A percentile compares a stretch with the other conserved stretches of the same genome.
These are phyloP conservation scores for Papilio machaon DNA, from an alignment of 1,140 invertebrate genomes.

Conservation along the genomic window DNA sequence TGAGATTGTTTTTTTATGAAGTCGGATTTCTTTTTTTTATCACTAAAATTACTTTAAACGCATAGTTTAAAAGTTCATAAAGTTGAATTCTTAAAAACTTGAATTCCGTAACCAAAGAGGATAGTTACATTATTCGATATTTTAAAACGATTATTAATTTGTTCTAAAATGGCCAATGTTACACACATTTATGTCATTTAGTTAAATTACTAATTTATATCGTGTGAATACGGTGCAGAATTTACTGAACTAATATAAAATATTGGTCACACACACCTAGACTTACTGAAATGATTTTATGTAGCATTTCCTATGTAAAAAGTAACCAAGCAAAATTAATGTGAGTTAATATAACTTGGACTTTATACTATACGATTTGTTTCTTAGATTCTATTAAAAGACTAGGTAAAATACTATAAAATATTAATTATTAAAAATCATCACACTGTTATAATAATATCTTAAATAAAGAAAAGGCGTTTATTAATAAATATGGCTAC, in stretches of 20 bases:
- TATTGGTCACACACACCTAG: background rate
- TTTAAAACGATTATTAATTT: background rate
- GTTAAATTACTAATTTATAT: background rate
- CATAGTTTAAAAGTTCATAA: too few species aligned
- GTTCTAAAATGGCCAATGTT: background rate
- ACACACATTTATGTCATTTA: background rate
- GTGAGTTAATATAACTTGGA: too few species aligned
- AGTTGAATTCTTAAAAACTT: too few species aligned
- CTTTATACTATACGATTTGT: too few species aligned
- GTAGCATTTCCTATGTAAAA: too few species aligned
- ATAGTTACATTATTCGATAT: background rate
- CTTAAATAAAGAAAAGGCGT: background rate
- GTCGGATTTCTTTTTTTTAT: too few species aligned
- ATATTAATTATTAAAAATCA: background rate
- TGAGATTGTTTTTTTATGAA: too few species aligned
- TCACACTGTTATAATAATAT: background rate
- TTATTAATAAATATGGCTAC: conserved; percentile 1
- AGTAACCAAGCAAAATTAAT: too few species aligned
- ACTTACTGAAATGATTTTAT: background rate
- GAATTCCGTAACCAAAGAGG: background rate
- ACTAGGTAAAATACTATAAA: background rate
- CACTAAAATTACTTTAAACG: too few species aligned
- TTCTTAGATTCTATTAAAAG: too few species aligned
- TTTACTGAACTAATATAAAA: background rate
- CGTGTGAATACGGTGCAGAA: background rate